Evolutionary conservation across 2,113 vertebrate genomes (phyloP), one percentile per base, ranked within the genome.

Genomic region (Salvelinus namaycush): DNA sequence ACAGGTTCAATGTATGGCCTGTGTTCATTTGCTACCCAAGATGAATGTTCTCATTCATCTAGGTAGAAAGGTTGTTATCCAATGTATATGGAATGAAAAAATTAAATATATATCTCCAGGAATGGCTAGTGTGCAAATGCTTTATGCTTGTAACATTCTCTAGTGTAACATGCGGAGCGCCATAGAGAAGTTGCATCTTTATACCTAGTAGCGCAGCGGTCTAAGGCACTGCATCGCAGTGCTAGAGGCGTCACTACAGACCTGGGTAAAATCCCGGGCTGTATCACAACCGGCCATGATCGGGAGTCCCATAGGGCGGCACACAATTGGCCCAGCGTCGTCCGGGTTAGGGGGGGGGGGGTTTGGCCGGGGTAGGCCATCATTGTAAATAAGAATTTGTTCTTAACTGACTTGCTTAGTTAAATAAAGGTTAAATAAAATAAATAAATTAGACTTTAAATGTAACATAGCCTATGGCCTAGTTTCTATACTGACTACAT

Each of bases 21-120:
- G 51, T 54, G 51, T 51, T 0, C 16, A 69, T 64, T 72, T 85
- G 68, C 78, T 74, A 66, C 24, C 8, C 31, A 79, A 62, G 13
- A 64, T 81, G 5, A 65, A 76, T 72, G 59, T 20, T n/a, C 26
- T 54, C 60, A 65, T 70, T 79, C 68, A 24, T 44, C 29, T 24
- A 57, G 48, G 3, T 27, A 29, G 24, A 24, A 57, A 54, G 16
- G 26, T 48, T 60, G 72, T 64, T 72, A 57, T 24, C 26, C 60
- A 26, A 31, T 51, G 49, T 48, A 60, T 24, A 24, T 54, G 59
- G 39, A 27, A 59, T 26, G 16, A 34, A 29, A n/a, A 62, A 9
- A 12, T 27, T 5, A 13, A 18, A 59, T 18, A 16, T 73, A 66
- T n/a, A 49, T 39, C 67, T 18, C 49, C 71, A 73, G 76, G 16